These are phyloP conservation scores for Drosophila kokeensis DNA, from an alignment of 2,888 invertebrate species.

Conservation along the genomic window DNA sequence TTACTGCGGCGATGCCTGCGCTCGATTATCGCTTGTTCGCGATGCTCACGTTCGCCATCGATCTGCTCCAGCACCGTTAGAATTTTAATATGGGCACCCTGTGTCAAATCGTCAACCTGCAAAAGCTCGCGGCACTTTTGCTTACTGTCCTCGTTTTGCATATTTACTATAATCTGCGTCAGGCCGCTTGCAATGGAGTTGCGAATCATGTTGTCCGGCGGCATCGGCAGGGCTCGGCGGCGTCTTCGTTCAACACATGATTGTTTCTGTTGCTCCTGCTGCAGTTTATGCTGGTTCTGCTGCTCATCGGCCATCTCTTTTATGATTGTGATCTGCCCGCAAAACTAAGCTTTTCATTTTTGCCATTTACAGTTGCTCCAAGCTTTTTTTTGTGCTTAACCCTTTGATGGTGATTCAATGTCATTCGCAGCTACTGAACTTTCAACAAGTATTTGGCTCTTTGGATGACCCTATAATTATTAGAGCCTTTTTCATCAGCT, in stretches of 20 bases:
- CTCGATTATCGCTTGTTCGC: constrained; percentile 17
- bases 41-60: constrained; percentile 46
- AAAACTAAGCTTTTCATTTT: constrained; percentile 4
- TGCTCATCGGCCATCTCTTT: constrained; percentile 25
- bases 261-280: not conserved
- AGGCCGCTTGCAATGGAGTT: constrained; percentile 66
- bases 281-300: constrained; percentile 1
- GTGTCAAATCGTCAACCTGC: constrained; percentile 52
- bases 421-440: not conserved
- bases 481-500: not conserved
- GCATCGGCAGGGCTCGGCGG: constrained; percentile 36
- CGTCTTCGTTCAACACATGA: not conserved
- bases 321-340: not conserved
- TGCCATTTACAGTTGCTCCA: constrained; percentile 16
- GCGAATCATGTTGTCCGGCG: constrained; percentile 58
- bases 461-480: not conserved
- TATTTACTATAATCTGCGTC: constrained; percentile 69
- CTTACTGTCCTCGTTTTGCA: constrained; percentile 53
- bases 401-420: not conserved
- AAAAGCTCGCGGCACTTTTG: constrained; percentile 57
- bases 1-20: constrained; percentile 18
- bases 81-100: constrained; percentile 54
- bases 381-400: constrained; percentile 9
- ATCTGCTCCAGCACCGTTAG: constrained; percentile 50
- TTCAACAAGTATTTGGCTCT: not conserved